Base-by-base conservation (phyloP, 2,113 vertebrate genomes). In the Sterrhoptilus dennistouni region DNA sequence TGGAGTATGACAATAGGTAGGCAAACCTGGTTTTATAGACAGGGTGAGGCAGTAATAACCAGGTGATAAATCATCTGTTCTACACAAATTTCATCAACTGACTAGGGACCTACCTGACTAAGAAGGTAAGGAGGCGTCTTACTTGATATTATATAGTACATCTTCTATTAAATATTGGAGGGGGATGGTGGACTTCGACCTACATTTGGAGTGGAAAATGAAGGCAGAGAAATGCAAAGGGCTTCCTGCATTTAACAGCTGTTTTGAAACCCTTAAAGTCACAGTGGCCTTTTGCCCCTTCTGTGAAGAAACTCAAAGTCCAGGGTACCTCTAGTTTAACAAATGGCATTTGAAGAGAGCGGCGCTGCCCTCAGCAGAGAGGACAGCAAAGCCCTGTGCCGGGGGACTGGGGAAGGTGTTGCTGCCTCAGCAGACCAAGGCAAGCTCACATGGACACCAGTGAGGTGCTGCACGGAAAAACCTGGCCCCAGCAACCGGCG, bases 291-390 rank as follows among this genome's bases (percentile, higher is more conserved):
- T 52, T 57, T 54, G 42, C 8, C 13, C 45, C 35, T 77, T 24
- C 35, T 47, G 71, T 22, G 76, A 54, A 56, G 9, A 45, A 86
- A 14, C 59, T 45, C n/a, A 2, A 52, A 83, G 74, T 17, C 49
- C 42, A 21, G 50, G 0, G 1, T 20, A 54, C 8, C 0, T 0
- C 47, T 29, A 17, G 14, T 54, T 81, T 38, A 25, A n/a, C 22
- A 59, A 42, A 35, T 0, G 15, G 11, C 17, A 8, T 17, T 25
- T 36, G 60, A 36, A 33, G 68, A 18, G 49, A 42, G 5, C 7
- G 4, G 22, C 25, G 6, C 47, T 50, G 66, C 12, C 33, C 35
- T 38, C 49, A 10, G 60, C 11, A 28, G 44, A 20, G 45, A 17
- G 59, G 36, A 31, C 61, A 36, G 60, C 25, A 28, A 38, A 83